These are phyloP conservation scores for Oophaga sylvatica DNA, from an alignment of 2,797 vertebrate species.

Conservation along the genomic window DNA sequence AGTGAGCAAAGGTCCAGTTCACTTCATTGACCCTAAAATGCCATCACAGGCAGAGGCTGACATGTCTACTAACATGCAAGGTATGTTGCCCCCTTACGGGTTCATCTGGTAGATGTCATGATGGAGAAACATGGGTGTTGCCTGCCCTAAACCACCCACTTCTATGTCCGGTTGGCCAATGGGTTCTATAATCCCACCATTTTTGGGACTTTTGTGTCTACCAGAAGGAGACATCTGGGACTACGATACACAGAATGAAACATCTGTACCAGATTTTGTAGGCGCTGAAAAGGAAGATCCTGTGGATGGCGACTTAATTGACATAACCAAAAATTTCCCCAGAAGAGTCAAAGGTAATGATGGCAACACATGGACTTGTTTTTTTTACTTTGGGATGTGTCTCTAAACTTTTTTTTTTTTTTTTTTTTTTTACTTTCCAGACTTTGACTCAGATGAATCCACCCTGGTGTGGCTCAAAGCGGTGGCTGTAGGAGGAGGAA, in stretches of 20 bases:
- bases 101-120: background rate
- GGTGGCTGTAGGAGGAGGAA: conserved; percentile 27
- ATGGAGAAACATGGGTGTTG: background rate
- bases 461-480: conserved; percentile 22
- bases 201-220: background rate
- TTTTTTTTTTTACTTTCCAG: background rate
- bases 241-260: background rate
- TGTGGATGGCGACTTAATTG: background rate
- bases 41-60: background rate
- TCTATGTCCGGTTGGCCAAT: background rate
- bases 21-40: background rate
- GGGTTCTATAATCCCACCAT: background rate
- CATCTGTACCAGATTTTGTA: background rate
- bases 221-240: background rate
- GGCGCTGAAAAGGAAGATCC: background rate
- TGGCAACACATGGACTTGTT: background rate
- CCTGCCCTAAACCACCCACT: background rate
- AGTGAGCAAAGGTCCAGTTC: conserved; percentile 19
- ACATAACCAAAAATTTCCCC: background rate
- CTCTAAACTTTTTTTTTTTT: no score
- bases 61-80: background rate
- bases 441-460: background rate
- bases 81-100: background rate
- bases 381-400: background rate
- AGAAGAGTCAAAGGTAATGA: background rate